Conservation (phyloP, 2,113 vertebrate genomes). For the Aphelocoma coerulescens region DNA sequence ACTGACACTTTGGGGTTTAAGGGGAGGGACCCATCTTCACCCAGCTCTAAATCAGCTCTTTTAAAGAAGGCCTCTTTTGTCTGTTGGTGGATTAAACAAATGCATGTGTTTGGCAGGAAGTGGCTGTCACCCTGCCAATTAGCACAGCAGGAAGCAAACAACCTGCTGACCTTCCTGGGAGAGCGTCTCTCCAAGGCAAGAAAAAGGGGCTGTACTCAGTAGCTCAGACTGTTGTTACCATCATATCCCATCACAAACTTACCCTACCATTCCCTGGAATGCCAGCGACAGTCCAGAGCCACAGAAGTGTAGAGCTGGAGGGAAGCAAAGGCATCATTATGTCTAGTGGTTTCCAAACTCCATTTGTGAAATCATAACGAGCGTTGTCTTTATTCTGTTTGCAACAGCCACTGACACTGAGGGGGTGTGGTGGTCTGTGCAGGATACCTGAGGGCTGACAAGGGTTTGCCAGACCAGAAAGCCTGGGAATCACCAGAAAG, state of each 20-base stretch:
- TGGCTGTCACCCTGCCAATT: constrained; percentile 32
- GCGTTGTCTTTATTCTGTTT: neutral
- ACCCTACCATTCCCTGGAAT: neutral
- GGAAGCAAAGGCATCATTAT: neutral
- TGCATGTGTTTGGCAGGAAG: constrained; percentile 10
- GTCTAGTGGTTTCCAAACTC: neutral
- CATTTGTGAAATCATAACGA: neutral
- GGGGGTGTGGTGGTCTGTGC: neutral
- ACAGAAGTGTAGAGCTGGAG: neutral
- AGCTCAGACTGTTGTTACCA: neutral
- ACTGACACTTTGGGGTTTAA: neutral
- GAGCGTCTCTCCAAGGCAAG: neutral
- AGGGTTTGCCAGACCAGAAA: neutral
- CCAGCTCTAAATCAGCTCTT: neutral
- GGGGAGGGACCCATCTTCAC: neutral
- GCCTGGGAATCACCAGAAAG: neutral
- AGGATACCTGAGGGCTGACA: neutral
- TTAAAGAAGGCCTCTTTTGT: neutral
- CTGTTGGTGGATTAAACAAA: neutral
- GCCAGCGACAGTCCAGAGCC: neutral
- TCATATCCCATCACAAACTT: neutral
- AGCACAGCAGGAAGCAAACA: constrained; percentile 39
- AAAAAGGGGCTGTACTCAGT: neutral
- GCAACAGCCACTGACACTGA: neutral
- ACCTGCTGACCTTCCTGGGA: constrained; percentile 28